Conservation (phyloP, 2,888 invertebrate genomes). For the Pachymerium ferrugineum region DNA sequence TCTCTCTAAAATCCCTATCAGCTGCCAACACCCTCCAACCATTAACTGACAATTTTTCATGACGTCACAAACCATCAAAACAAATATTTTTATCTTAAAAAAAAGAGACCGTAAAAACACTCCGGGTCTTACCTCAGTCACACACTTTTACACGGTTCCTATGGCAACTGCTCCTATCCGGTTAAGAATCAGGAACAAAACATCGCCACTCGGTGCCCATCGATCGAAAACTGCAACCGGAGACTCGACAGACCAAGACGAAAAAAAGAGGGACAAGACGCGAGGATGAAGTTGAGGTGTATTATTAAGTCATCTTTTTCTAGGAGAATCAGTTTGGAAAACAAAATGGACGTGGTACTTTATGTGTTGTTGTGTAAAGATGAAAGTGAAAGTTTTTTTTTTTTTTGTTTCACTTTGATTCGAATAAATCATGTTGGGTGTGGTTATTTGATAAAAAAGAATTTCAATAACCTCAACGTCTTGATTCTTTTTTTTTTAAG, state of each 20-base stretch:
- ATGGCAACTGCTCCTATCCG: not conserved
- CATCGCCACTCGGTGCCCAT: constrained; percentile 1
- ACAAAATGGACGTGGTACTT: not conserved
- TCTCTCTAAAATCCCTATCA: not conserved
- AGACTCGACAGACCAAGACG: not conserved
- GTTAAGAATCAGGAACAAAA: not conserved
- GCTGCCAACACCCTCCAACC: not conserved
- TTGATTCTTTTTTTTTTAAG: not conserved
- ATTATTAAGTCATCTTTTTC: not conserved
- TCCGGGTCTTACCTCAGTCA: not conserved
- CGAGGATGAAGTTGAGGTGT: not conserved
- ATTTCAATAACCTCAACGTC: too few species aligned
- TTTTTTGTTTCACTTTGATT: not conserved
- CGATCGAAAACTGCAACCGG: constrained; percentile 4
- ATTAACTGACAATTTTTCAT: not conserved
- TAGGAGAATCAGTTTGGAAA: not conserved
- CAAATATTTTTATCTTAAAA: too few species aligned
- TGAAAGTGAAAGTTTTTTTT: not conserved
- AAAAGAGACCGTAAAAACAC: too few species aligned
- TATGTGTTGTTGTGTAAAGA: not conserved
- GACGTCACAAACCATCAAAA: not conserved
- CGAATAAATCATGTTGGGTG: not conserved
- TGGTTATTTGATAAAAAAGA: not conserved
- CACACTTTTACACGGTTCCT: not conserved
- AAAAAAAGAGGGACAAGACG: not conserved